These are phyloP conservation scores for Antrozous pallidus DNA, from an alignment of 2,797 vertebrate species.

Conservation along the genomic window DNA sequence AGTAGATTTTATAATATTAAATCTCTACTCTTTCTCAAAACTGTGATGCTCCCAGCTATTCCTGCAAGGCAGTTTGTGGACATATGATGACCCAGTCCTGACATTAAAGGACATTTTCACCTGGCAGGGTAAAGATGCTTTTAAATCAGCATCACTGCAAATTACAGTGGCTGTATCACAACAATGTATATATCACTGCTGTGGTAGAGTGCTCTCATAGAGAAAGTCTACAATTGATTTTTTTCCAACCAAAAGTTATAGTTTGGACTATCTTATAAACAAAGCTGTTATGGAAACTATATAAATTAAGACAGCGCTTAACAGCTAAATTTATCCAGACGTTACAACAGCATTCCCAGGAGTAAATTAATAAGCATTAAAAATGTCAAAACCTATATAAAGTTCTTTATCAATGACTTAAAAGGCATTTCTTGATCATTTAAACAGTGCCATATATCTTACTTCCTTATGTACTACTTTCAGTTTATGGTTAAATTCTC, in stretches of 20 bases:
- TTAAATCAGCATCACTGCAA: not conserved
- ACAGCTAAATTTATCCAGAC: conserved; percentile 17
- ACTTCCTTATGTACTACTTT: not conserved
- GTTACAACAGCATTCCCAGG: not conserved
- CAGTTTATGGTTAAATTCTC: not conserved
- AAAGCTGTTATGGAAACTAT: not conserved
- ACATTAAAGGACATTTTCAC: not conserved
- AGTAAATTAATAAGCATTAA: conserved; percentile 20
- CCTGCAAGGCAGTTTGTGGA: not conserved
- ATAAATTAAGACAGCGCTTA: not conserved
- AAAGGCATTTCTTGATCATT: conserved; percentile 12
- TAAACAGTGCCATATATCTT: not conserved
- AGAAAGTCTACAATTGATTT: not conserved
- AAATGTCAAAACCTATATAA: conserved; percentile 17
- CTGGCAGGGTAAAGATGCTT: not conserved
- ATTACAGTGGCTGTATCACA: not conserved
- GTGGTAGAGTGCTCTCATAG: not conserved
- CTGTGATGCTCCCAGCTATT: not conserved
- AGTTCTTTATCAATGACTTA: conserved; percentile 8
- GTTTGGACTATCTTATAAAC: not conserved
- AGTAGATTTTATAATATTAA: not conserved
- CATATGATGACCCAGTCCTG: not conserved
- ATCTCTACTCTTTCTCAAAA: not conserved
- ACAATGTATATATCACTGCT: not conserved
- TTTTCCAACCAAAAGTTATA: not conserved